Evolutionary conservation across 1,140 invertebrate species (phyloP).

Genomic region (Mamestra configurata): DNA sequence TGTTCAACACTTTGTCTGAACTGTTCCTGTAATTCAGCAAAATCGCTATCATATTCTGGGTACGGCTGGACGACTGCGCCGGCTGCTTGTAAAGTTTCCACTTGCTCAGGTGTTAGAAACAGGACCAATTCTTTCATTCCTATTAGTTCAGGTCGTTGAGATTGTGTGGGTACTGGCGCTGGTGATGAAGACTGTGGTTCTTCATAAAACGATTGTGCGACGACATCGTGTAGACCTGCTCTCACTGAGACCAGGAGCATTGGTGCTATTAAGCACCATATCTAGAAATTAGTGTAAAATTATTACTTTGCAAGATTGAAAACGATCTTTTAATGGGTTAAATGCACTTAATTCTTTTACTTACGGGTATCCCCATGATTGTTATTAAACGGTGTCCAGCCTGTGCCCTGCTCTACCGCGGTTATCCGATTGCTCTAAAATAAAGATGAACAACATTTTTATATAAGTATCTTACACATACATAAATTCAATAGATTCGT

Average conservation of each 20-base stretch:
- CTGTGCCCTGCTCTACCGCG: slow-evolving; percentile 47
- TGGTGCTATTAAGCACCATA: slow-evolving; percentile 50
- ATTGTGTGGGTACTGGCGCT: slow-evolving; percentile 19
- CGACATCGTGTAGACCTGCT: slow-evolving; percentile 52
- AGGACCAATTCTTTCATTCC: slow-evolving; percentile 73
- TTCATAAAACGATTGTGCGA: slow-evolving; percentile 65
- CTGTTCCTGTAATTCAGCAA: background rate
- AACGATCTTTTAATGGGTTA: background rate
- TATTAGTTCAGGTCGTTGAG: slow-evolving; percentile 58
- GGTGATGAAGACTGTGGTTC: slow-evolving; percentile 39
- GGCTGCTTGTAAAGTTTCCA: slow-evolving; percentile 68
- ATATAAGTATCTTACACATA: slow-evolving; percentile 53
- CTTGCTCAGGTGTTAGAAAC: slow-evolving; percentile 75
- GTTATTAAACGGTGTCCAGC: slow-evolving; percentile 26
- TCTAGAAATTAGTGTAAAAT: slow-evolving; percentile 48
- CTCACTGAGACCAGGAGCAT: slow-evolving; percentile 49
- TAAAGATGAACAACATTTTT: slow-evolving; percentile 60
- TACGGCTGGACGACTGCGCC: slow-evolving; percentile 50
- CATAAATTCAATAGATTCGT: slow-evolving; percentile 56
- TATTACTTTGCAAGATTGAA: background rate
- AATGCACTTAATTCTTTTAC: slow-evolving; percentile 28
- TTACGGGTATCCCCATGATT: slow-evolving; percentile 58
- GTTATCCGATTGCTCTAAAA: slow-evolving; percentile 54
- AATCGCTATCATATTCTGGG: slow-evolving; percentile 15
- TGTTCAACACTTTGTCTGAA: slow-evolving; percentile 2